phyloP scores from a whole-genome alignment of 2,113 vertebrate species.

The Ceyx margarethae region DNA sequence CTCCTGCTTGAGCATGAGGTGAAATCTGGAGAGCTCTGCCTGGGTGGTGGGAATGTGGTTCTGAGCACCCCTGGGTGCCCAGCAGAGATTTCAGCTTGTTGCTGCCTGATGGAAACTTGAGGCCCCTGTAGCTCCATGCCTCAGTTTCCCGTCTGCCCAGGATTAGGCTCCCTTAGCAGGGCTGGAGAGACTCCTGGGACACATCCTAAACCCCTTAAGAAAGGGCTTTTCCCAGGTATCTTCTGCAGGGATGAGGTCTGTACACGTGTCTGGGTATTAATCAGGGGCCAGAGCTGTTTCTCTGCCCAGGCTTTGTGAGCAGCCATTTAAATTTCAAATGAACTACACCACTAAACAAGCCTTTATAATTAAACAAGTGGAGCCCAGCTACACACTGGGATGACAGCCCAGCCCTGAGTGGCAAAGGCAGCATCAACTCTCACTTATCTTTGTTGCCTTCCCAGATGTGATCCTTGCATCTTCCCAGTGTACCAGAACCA shows the following conservation, averaged over 20 bases:
- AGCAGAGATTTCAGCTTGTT: rapidly evolving
- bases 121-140: not conserved
- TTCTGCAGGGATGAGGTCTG: rapidly evolving
- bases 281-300: not conserved
- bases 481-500: rapidly evolving
- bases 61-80: not conserved
- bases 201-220: not conserved
- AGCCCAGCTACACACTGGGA: not conserved
- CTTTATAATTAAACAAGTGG: not conserved
- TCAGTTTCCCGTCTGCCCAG: not conserved
- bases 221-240: not conserved
- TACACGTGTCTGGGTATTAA: not conserved
- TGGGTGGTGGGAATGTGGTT: rapidly evolving
- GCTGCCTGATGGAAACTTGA: not conserved
- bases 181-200: not conserved
- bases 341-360: not conserved
- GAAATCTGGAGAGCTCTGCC: not conserved
- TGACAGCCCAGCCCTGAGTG: rapidly evolving
- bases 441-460: not conserved
- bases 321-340: not conserved
- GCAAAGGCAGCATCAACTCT: not conserved
- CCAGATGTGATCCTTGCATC: not conserved
- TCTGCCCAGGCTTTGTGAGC: not conserved
- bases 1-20: not conserved
- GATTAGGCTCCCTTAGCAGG: not conserved